Conservation (phyloP, 2,797 vertebrate species). For the Microctenopoma steveboyesi region DNA sequence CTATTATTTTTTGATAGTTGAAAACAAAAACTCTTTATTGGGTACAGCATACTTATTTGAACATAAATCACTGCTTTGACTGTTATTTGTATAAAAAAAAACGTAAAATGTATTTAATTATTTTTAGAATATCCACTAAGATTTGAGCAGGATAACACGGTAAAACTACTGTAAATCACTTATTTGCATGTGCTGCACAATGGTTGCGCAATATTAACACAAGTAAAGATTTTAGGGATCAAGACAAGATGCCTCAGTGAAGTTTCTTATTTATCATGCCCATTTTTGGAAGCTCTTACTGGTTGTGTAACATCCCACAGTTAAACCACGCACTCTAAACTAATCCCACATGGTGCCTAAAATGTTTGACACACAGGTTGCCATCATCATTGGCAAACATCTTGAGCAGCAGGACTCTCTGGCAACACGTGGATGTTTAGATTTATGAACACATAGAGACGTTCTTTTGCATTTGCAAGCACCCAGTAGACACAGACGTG, state of each 20-base stretch:
- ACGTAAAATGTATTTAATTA: no score
- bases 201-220: slow-evolving; percentile 14
- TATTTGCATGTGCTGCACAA: slow-evolving; percentile 2
- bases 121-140: background rate
- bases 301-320: slow-evolving; percentile 43
- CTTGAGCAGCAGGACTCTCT: slow-evolving; percentile 14
- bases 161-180: no score
- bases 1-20: no score
- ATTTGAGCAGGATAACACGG: background rate
- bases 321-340: slow-evolving; percentile 34
- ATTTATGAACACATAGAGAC: background rate
- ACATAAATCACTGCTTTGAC: no score
- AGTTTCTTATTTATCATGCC: slow-evolving; percentile 21
- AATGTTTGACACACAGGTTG: slow-evolving; percentile 23
- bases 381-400: slow-evolving; percentile 37
- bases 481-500: background rate
- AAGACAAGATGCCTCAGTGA: slow-evolving; percentile 26
- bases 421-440: no score
- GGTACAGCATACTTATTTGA: no score
- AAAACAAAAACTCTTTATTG: no score
- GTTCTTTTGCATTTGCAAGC: background rate
- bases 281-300: slow-evolving; percentile 46
- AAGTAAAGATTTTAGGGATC: slow-evolving; percentile 28
- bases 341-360: slow-evolving; percentile 50
- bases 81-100: no score